A percentile compares a stretch with the other conserved stretches of the same genome.
Conservation (phyloP, 1,140 invertebrate genomes). For the Epicauta chinensis region DNA sequence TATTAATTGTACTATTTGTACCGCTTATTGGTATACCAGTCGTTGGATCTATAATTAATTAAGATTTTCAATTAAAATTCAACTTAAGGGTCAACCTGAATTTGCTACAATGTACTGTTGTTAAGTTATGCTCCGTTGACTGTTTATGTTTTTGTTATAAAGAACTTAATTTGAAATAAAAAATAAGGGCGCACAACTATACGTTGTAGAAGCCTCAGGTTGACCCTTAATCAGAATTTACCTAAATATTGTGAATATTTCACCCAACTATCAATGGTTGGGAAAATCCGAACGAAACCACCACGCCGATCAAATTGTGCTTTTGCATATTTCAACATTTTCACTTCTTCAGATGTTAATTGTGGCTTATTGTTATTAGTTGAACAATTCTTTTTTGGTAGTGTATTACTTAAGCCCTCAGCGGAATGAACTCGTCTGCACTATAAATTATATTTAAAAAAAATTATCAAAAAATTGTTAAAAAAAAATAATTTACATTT, state of each 20-base stretch:
- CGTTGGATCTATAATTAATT: slow-evolving; percentile 50
- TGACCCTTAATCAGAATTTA: too few relatives aligned
- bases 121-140: too few relatives aligned
- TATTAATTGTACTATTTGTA: slow-evolving; percentile 48
- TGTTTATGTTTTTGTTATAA: too few relatives aligned
- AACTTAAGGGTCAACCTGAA: too few relatives aligned
- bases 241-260: slow-evolving; percentile 68
- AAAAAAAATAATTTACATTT: slow-evolving; percentile 26
- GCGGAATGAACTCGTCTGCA: slow-evolving; percentile 62
- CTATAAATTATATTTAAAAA: slow-evolving; percentile 38
- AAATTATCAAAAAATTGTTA: not conserved
- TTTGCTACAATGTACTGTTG: too few relatives aligned
- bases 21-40: slow-evolving; percentile 63
- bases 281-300: slow-evolving; percentile 89
- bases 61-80: too few relatives aligned
- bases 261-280: slow-evolving; percentile 79
- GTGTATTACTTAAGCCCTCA: slow-evolving; percentile 49
- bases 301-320: slow-evolving; percentile 80
- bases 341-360: slow-evolving; percentile 71
- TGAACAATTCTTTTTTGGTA: slow-evolving; percentile 37
- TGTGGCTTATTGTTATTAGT: slow-evolving; percentile 26
- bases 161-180: too few relatives aligned
- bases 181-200: too few relatives aligned
- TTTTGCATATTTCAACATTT: slow-evolving; percentile 67
- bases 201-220: too few relatives aligned